Base-by-base conservation (phyloP, 2,888 invertebrate species). In the Antitype chi region DNA sequence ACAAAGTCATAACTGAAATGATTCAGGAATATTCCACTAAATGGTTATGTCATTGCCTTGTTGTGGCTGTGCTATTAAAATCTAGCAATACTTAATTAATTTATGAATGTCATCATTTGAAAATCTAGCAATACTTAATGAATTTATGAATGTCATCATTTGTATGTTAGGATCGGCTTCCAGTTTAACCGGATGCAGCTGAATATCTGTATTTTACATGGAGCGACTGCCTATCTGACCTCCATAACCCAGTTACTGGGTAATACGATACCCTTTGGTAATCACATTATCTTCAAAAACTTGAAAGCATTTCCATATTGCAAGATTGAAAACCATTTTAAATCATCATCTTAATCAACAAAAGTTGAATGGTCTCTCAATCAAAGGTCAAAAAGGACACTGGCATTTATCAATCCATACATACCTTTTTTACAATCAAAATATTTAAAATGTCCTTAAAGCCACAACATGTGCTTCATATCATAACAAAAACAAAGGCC, bases 401-500 rank as follows among this genome's bases (percentile, higher is more conserved):
- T 32, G 1, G 5, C 15, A 57, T 43, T 68, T n/a, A 70, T 5
- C 25, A 17, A 7, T 52, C 11, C 13, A 71, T 25, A 43, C 3
- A 28, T 7, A 25, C 20, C 7, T 38, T 38, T 0, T 13, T 28
- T 11, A 28, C 28, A 28, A 47, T 63, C 43, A 55, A 3, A 72
- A 59, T 38, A 52, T 57, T 60, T 49, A n/a, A 38, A 38, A 55
- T 38, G 69, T n/a, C 64, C 15, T 20, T 53, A 49, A 55, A 38
- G 49, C 8, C 11, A 59, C 15, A 67, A n/a, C 13, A 49, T 60
- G 7, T 66, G 25, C 17, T 49, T 66, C 53, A 55, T 55, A 49
- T 55, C 62, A 55, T 49, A 74, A 38, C 15, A 60, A 23, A 71
- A 76, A 81, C 69, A 62, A 74, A 67, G 32, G 53, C 13, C 13